A percentile compares a stretch with the other conserved stretches of the same genome.
phyloP scores from a whole-genome alignment of 1,140 invertebrate genomes.

The Harpegnathos saltator region DNA sequence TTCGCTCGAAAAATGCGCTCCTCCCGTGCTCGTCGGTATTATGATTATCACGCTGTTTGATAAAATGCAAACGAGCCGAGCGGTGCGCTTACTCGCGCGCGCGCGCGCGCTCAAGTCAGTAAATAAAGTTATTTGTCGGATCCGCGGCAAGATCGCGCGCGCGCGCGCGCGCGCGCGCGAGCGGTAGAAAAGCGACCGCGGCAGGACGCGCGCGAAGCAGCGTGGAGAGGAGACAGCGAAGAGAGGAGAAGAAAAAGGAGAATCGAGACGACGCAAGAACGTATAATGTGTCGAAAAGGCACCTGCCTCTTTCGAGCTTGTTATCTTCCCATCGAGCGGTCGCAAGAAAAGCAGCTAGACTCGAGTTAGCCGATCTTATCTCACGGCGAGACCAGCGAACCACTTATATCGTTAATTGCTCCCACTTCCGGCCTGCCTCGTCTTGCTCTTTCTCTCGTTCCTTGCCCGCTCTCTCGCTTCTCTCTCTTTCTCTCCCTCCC shows the following conservation, averaged over 20 bases:
- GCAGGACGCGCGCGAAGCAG: not conserved
- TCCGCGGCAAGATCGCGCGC: too few species aligned
- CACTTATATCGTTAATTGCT: constrained; percentile 87
- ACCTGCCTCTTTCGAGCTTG: constrained; percentile 80
- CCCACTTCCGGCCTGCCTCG: constrained; percentile 81
- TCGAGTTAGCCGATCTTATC: constrained; percentile 80
- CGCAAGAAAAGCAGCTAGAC: constrained; percentile 78
- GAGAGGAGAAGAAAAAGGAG: constrained; percentile 65
- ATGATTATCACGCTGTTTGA: constrained; percentile 62
- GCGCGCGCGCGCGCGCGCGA: constrained; percentile 25
- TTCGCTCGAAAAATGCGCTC: constrained; percentile 59
- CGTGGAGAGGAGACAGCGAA: not conserved
- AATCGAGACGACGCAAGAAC: constrained; percentile 76
- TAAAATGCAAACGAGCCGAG: constrained; percentile 72
- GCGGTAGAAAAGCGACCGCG: not conserved
- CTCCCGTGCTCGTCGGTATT: too few species aligned
- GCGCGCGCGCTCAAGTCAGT: too few species aligned
- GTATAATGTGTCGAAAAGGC: constrained; percentile 83
- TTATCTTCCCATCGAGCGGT: constrained; percentile 81
- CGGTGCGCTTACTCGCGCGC: too few species aligned
- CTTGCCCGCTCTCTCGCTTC: too few species aligned
- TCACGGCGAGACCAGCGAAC: constrained; percentile 82
- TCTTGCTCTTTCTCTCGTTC: constrained; percentile 22
- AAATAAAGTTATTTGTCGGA: constrained; percentile 71
- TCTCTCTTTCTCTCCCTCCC: constrained; percentile 9